Conservation (phyloP, 2,113 vertebrate genomes). For the Pongo pygmaeus region DNA sequence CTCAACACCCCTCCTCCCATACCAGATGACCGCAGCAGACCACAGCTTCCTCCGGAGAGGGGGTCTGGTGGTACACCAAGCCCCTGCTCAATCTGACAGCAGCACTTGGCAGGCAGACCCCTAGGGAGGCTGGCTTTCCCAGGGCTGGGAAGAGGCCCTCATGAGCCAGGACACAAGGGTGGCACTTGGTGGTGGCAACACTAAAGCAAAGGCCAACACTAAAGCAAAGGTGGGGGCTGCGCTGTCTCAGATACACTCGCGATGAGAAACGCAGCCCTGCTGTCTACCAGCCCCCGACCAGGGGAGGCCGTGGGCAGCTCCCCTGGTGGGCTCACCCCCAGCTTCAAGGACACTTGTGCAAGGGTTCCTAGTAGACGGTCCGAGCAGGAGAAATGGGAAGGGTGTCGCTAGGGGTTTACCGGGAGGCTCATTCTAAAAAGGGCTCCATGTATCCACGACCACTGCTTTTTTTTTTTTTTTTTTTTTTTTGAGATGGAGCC, state of each 20-base stretch:
- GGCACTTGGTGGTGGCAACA: neutral
- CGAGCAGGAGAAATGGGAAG: neutral
- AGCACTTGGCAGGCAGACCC: neutral
- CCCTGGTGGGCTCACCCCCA: accelerated
- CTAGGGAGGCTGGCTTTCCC: neutral
- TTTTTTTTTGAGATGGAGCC: too few relatives aligned
- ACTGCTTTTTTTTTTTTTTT: too few relatives aligned
- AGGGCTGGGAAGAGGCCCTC: neutral
- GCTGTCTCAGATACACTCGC: accelerated
- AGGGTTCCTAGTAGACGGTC: neutral
- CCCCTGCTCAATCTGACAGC: accelerated
- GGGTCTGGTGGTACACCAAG: neutral
- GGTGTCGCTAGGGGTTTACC: neutral
- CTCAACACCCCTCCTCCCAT: neutral
- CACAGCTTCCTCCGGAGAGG: neutral
- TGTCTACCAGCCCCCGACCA: accelerated
- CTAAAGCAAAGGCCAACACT: neutral
- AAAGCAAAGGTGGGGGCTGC: accelerated
- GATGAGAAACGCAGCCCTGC: too few relatives aligned
- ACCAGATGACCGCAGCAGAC: neutral
- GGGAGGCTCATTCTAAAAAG: neutral
- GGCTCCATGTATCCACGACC: too few relatives aligned
- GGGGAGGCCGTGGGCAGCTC: neutral
- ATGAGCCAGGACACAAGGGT: neutral
- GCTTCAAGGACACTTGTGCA: neutral